A percentile compares a stretch with the other conserved stretches of the same genome.
Conservation (phyloP, 1,140 invertebrate genomes). For the Druon quercuslanigerum region DNA sequence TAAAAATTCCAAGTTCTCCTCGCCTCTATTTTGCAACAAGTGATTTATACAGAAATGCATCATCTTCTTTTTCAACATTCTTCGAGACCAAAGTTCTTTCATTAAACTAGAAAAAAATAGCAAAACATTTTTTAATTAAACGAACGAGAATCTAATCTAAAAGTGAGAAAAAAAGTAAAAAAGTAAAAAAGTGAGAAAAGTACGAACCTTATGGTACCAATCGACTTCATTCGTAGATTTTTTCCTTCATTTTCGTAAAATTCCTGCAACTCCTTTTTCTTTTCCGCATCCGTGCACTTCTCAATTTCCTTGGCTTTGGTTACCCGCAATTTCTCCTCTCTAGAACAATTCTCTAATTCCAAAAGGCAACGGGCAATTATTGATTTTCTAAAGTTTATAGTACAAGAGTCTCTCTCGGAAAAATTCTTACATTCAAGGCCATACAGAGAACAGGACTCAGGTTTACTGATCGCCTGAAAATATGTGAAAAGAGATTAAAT, state of each 20-base stretch:
- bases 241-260: slow-evolving; percentile 85
- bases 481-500: background rate
- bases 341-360: too few relatives aligned
- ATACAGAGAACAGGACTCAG: slow-evolving; percentile 93
- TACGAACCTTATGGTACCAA: slow-evolving; percentile 87
- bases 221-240: slow-evolving; percentile 85
- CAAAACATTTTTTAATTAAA: slow-evolving; percentile 6
- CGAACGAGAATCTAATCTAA: background rate
- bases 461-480: slow-evolving; percentile 90
- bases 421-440: slow-evolving; percentile 89
- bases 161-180: background rate
- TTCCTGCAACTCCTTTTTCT: slow-evolving; percentile 82
- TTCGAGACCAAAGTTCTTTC: slow-evolving; percentile 94
- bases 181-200: too few relatives aligned
- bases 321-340: slow-evolving; percentile 66
- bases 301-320: slow-evolving; percentile 81
- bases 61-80: slow-evolving; percentile 92
- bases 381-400: too few relatives aligned
- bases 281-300: slow-evolving; percentile 78
- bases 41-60: slow-evolving; percentile 91
- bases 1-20: slow-evolving; percentile 94
- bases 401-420: slow-evolving; percentile 64
- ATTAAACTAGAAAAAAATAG: slow-evolving; percentile 79
- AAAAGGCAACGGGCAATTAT: too few relatives aligned
- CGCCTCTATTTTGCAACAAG: slow-evolving; percentile 85